Conservation (phyloP, 1,140 invertebrate species). For the Bombus superbus region DNA sequence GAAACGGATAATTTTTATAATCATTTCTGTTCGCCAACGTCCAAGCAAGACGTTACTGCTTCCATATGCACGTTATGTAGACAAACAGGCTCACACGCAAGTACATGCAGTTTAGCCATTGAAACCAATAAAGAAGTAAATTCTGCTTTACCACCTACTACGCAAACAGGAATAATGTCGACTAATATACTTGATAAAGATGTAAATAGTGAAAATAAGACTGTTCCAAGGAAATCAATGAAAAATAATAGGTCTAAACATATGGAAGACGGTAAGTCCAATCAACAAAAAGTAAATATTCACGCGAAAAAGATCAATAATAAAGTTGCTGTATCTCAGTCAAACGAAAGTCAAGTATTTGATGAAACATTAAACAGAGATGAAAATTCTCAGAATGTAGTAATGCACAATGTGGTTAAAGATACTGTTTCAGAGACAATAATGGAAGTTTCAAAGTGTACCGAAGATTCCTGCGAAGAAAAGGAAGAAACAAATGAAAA, state of each 20-base stretch:
- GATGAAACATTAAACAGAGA: slow-evolving; percentile 5
- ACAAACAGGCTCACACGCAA: slow-evolving; percentile 72
- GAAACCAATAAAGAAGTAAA: slow-evolving; percentile 43
- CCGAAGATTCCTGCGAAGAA: slow-evolving; percentile 53
- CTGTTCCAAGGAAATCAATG: slow-evolving; percentile 61
- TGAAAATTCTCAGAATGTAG: slow-evolving; percentile 24
- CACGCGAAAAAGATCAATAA: slow-evolving; percentile 45
- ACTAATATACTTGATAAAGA: slow-evolving; percentile 25
- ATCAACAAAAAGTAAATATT: slow-evolving; percentile 54
- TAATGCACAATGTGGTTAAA: slow-evolving; percentile 43
- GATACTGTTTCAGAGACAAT: slow-evolving; percentile 78
- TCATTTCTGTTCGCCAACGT: slow-evolving; percentile 85
- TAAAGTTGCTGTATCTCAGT: slow-evolving; percentile 28
- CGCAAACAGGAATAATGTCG: slow-evolving; percentile 25
- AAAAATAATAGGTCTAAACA: slow-evolving; percentile 70
- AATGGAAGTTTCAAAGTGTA: slow-evolving; percentile 77
- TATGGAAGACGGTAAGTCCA: slow-evolving; percentile 51
- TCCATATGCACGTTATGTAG: slow-evolving; percentile 77
- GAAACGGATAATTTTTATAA: slow-evolving; percentile 88
- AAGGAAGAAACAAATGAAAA: slow-evolving; percentile 41
- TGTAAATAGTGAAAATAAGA: slow-evolving; percentile 44
- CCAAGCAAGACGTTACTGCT: slow-evolving; percentile 58
- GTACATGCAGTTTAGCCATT: slow-evolving; percentile 73
- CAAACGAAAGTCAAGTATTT: slow-evolving; percentile 36
- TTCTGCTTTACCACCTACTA: neutral